Evolutionary conservation across 92 coral and sea anemone species (phyloP).

Genomic region (Anthopleura xanthogrammica): DNA sequence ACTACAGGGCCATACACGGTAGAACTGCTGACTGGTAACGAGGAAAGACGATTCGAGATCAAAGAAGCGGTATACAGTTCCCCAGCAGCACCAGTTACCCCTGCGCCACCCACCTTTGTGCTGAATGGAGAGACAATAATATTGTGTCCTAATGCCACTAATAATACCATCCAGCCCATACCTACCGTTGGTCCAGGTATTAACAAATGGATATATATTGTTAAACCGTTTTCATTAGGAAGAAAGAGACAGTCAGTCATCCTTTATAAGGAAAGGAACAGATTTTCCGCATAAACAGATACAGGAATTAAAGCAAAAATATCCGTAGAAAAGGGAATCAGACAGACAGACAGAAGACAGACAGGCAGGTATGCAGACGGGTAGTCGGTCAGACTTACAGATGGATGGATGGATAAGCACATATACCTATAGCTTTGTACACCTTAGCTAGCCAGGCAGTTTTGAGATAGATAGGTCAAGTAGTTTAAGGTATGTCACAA

Average conservation of each 20-base stretch:
- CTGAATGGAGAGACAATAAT: conserved; percentile 67
- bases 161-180: conserved; percentile 63
- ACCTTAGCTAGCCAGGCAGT: background rate
- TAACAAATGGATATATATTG: no score
- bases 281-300: no score
- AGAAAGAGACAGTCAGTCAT: no score
- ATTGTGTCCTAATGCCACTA: conserved; percentile 83
- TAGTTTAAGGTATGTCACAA: background rate
- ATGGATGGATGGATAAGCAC: no score
- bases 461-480: background rate
- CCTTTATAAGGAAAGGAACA: no score
- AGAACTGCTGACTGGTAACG: conserved; percentile 74
- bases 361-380: background rate
- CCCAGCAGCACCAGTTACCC: conserved; percentile 66
- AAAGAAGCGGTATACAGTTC: conserved; percentile 53
- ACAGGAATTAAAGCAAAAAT: background rate
- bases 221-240: no score
- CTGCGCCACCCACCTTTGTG: conserved; percentile 64
- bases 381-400: background rate
- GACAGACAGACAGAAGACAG: background rate
- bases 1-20: conserved; percentile 79
- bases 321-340: background rate
- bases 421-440: no score
- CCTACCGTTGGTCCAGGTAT: conserved; percentile 72
- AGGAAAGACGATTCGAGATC: conserved; percentile 82